A percentile compares a stretch with the other conserved stretches of the same genome.
phyloP scores from a whole-genome alignment of 2,797 vertebrate genomes.

The Arrhamphus sclerolepis region DNA sequence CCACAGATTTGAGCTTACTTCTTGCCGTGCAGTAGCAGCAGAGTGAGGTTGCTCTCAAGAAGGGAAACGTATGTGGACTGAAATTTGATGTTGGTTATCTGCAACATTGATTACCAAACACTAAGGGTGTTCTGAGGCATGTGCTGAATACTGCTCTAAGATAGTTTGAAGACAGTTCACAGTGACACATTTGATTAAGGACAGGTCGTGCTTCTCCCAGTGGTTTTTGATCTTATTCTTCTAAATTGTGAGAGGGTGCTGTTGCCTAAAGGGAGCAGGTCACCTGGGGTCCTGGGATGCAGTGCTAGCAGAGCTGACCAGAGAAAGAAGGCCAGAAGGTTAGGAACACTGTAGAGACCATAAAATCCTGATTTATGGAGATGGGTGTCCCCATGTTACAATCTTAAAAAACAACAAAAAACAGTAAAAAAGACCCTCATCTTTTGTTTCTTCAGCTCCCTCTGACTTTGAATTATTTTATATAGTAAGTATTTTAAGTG shows the following conservation, averaged over 20 bases:
- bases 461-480: constrained; percentile 1
- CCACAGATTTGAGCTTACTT: constrained; percentile 45
- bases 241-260: constrained; percentile 28
- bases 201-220: constrained; percentile 25
- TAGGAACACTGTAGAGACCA: constrained; percentile 48
- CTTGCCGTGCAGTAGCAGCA: constrained; percentile 22
- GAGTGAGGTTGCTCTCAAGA: constrained; percentile 25
- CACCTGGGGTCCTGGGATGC: constrained; percentile 47
- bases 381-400: constrained; percentile 37
- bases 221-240: constrained; percentile 38
- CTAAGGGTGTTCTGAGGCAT: neutral
- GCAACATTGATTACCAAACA: neutral
- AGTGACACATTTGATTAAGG: constrained; percentile 41
- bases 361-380: constrained; percentile 73
- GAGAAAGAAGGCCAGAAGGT: constrained; percentile 50
- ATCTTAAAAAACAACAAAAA: constrained; percentile 48
- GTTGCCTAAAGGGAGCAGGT: constrained; percentile 46
- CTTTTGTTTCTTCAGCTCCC: constrained; percentile 10
- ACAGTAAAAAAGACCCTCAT: constrained; percentile 40
- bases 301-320: constrained; percentile 37
- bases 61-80: constrained; percentile 12
- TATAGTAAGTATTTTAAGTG: neutral
- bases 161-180: constrained; percentile 1
- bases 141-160: neutral
- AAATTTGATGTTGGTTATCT: neutral